Evolutionary conservation across 2,797 vertebrate species (phyloP).

Genomic region (Myotis planiceps): DNA sequence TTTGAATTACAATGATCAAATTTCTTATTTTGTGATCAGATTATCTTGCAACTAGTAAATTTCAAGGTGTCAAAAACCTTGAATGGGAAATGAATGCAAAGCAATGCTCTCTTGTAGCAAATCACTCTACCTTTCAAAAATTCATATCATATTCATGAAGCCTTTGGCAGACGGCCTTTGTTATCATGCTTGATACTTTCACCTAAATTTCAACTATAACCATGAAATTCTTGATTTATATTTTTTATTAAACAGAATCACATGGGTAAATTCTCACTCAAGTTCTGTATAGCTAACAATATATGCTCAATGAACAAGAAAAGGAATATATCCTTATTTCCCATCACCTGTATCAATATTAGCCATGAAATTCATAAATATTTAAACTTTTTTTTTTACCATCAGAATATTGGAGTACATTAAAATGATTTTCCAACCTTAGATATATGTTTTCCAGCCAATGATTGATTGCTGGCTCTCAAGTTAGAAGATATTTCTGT

Average conservation of each 20-base stretch:
- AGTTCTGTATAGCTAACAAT: not conserved
- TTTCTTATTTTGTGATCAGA: conserved; percentile 9
- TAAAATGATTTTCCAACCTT: conserved; percentile 6
- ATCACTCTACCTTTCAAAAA: not conserved
- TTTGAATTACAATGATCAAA: not conserved
- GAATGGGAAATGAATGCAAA: conserved; percentile 15
- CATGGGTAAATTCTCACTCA: not conserved
- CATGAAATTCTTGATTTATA: not conserved
- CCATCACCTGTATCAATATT: not conserved
- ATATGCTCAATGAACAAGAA: not conserved
- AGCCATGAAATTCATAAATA: not conserved
- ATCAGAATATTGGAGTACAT: not conserved
- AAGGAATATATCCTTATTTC: not conserved
- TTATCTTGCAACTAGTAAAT: conserved; percentile 33
- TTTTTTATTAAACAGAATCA: conserved; percentile 43
- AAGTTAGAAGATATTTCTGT: not conserved
- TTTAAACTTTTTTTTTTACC: not conserved
- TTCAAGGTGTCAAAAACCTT: not conserved
- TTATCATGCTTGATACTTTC: not conserved
- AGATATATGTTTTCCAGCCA: not conserved
- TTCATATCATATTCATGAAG: not conserved
- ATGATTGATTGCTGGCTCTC: not conserved
- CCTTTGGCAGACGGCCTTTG: not conserved
- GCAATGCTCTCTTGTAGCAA: not conserved
- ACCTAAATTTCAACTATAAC: not conserved